phyloP scores from a whole-genome alignment of 2,113 vertebrate species.

The Sisor rabdophorus region DNA sequence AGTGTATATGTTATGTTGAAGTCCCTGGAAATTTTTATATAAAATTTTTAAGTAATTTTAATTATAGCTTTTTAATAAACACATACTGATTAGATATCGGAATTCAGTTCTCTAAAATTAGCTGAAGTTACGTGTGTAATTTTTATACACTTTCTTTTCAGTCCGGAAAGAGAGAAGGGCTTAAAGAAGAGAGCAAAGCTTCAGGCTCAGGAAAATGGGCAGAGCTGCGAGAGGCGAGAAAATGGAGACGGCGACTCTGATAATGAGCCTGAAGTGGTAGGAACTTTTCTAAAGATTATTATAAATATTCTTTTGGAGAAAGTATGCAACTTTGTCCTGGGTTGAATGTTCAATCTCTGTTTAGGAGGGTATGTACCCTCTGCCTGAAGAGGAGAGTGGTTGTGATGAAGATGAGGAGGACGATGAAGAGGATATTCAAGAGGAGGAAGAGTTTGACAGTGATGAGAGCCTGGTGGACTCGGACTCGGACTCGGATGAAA shows the following conservation, averaged over 20 bases:
- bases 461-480: slow-evolving; percentile 93
- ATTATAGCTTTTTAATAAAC: no score
- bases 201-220: slow-evolving; percentile 75
- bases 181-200: slow-evolving; percentile 85
- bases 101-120: no score
- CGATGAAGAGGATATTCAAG: slow-evolving; percentile 80
- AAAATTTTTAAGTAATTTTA: no score
- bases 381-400: slow-evolving; percentile 89
- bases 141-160: slow-evolving; percentile 47
- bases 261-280: slow-evolving; percentile 81
- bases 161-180: slow-evolving; percentile 84
- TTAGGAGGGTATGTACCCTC: slow-evolving; percentile 67
- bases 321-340: not conserved
- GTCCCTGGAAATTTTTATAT: no score
- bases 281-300: slow-evolving; percentile 12
- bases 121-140: no score
- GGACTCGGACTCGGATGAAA: slow-evolving; percentile 88
- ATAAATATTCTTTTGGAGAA: not conserved
- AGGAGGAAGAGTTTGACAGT: slow-evolving; percentile 80
- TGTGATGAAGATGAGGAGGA: slow-evolving; percentile 87
- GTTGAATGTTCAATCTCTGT: not conserved
- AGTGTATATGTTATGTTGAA: no score
- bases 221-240: slow-evolving; percentile 75
- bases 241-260: slow-evolving; percentile 76
- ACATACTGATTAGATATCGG: no score